Conservation (phyloP, 2,888 invertebrate genomes). For the Melanargia galathea region DNA sequence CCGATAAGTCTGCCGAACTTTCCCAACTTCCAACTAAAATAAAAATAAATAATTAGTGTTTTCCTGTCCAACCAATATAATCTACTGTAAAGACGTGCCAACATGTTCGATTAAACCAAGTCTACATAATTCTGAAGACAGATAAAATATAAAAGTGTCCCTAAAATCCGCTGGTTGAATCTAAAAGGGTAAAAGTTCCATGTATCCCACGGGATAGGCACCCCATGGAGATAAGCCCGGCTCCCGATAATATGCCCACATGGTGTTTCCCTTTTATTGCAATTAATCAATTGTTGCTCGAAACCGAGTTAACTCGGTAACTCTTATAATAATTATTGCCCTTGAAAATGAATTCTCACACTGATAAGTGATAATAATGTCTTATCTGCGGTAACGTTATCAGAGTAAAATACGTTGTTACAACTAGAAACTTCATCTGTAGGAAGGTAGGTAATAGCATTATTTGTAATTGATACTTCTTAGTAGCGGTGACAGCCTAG, state of each 20-base stretch:
- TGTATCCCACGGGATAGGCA: constrained; percentile 74
- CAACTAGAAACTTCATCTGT: neutral
- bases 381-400: constrained; percentile 12
- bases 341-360: constrained; percentile 27
- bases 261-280: constrained; percentile 64
- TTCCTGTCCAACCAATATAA: neutral
- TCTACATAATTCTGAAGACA: neutral
- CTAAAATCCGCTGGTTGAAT: constrained; percentile 45
- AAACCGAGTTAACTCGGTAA: constrained; percentile 32
- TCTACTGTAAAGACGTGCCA: neutral
- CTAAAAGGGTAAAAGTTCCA: constrained; percentile 69
- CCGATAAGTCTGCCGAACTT: neutral
- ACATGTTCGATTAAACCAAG: neutral
- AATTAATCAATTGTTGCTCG: constrained; percentile 52
- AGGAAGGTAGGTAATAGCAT: neutral
- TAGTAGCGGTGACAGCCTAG: no score
- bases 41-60: neutral
- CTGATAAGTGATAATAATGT: constrained; percentile 14
- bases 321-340: constrained; percentile 18
- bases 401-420: neutral
- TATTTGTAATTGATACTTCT: no score
- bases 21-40: neutral
- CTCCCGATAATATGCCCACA: constrained; percentile 74
- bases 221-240: constrained; percentile 74
- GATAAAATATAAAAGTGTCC: neutral